Percentiles rank a stretch among this genome's conserved stretches.
Evolutionary conservation across 2,113 vertebrate species (phyloP).

Genomic region (Siniperca knerii): DNA sequence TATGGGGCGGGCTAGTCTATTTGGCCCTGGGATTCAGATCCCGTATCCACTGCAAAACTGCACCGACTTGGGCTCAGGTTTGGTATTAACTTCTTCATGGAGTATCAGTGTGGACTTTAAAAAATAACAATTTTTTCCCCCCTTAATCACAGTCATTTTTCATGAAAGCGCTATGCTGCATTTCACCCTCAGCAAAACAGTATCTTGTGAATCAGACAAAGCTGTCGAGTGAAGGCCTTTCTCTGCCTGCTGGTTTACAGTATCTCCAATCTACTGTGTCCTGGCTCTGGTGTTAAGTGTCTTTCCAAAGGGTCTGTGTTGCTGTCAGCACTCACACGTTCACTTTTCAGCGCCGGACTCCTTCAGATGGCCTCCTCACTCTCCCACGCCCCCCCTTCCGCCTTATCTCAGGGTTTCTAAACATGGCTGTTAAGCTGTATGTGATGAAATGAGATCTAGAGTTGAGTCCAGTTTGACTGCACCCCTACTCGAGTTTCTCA

Average conservation of each 20-base stretch:
- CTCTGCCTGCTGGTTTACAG: constrained; percentile 60
- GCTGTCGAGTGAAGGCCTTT: constrained; percentile 67
- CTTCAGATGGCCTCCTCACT: constrained; percentile 71
- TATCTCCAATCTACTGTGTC: constrained; percentile 51
- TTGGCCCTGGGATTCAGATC: constrained; percentile 46
- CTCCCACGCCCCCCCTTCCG: constrained; percentile 33
- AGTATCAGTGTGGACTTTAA: background rate
- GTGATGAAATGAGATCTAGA: constrained; percentile 55
- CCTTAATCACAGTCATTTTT: constrained; percentile 45
- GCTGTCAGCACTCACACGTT: constrained; percentile 69
- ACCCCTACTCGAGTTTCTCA: constrained; percentile 52
- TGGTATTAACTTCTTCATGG: background rate
- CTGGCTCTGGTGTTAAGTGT: constrained; percentile 59
- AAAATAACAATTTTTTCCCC: background rate
- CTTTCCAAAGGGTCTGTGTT: constrained; percentile 52
- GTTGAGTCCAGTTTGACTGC: constrained; percentile 32
- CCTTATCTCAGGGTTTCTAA: constrained; percentile 51
- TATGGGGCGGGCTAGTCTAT: constrained; percentile 61
- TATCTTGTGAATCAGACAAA: constrained; percentile 50
- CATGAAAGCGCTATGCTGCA: constrained; percentile 20
- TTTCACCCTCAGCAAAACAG: constrained; percentile 30
- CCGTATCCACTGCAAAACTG: constrained; percentile 13
- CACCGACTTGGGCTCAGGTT: background rate
- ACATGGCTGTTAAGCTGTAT: constrained; percentile 62
- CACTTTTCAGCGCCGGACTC: constrained; percentile 70